Conservation (phyloP, 2,797 vertebrate genomes). For the Vultur gryphus region DNA sequence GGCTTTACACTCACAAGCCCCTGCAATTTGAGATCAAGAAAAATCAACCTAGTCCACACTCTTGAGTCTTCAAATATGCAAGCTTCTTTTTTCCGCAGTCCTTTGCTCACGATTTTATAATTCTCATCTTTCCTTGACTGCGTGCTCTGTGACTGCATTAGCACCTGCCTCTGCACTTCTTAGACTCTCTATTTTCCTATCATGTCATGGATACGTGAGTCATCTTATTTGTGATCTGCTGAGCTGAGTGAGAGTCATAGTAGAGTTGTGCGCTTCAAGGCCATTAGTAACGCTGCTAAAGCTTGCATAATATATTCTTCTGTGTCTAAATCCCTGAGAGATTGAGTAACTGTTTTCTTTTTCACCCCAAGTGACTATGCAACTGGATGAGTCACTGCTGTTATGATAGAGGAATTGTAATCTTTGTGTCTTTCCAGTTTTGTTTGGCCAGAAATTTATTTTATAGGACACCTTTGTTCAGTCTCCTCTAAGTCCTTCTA, state of each 20-base stretch:
- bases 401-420: constrained; percentile 19
- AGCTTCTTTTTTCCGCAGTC: neutral
- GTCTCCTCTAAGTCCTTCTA: neutral
- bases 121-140: neutral
- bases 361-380: constrained; percentile 41
- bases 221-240: constrained; percentile 60
- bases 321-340: constrained; percentile 54
- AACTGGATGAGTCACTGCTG: constrained; percentile 44
- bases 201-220: constrained; percentile 52
- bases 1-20: neutral
- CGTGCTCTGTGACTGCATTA: constrained; percentile 19
- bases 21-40: neutral
- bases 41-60: neutral
- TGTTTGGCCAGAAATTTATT: constrained; percentile 28
- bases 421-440: constrained; percentile 14
- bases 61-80: neutral
- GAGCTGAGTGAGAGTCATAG: constrained; percentile 55
- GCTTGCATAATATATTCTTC: constrained; percentile 62
- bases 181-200: constrained; percentile 8
- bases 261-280: constrained; percentile 43
- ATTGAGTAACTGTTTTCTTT: constrained; percentile 64
- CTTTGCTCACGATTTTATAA: neutral
- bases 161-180: constrained; percentile 61
- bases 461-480: constrained; percentile 35
- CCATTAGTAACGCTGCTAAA: constrained; percentile 52